A percentile compares a stretch with the other conserved stretches of the same genome.
phyloP scores from a whole-genome alignment of 1,140 invertebrate species.

The Neotoxoptera formosana region DNA sequence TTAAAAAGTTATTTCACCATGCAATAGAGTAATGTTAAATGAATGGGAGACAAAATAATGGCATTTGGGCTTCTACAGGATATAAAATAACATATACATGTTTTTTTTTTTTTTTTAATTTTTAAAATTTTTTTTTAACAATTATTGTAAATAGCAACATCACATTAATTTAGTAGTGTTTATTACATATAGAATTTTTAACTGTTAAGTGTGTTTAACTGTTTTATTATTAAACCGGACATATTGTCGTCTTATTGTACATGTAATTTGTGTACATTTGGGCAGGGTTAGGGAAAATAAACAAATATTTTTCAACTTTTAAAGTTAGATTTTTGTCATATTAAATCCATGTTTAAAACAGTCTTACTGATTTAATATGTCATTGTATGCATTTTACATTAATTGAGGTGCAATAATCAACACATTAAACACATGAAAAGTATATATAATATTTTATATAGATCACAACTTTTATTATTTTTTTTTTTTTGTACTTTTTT shows the following conservation, averaged over 20 bases:
- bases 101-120: slow-evolving; percentile 18
- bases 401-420: slow-evolving; percentile 34
- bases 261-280: not conserved
- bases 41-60: slow-evolving; percentile 47
- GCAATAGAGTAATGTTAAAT: slow-evolving; percentile 18
- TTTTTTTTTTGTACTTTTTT: slow-evolving; percentile 28
- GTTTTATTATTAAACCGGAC: slow-evolving; percentile 45
- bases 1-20: not conserved
- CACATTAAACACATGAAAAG: not conserved
- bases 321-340: not conserved
- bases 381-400: not conserved
- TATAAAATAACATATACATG: slow-evolving; percentile 23
- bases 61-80: slow-evolving; percentile 44
- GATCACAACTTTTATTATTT: slow-evolving; percentile 30
- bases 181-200: slow-evolving; percentile 54
- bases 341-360: slow-evolving; percentile 4
- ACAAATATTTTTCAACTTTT: slow-evolving; percentile 38
- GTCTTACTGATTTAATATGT: not conserved
- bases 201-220: slow-evolving; percentile 56
- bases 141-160: slow-evolving; percentile 57
- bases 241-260: slow-evolving; percentile 12
- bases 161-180: slow-evolving; percentile 56
- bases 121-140: not conserved
- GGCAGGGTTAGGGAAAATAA: slow-evolving; percentile 48
- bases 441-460: slow-evolving; percentile 48